Evolutionary conservation across 2,797 vertebrate genomes (phyloP).

Genomic region (Smutsia gigantea): DNA sequence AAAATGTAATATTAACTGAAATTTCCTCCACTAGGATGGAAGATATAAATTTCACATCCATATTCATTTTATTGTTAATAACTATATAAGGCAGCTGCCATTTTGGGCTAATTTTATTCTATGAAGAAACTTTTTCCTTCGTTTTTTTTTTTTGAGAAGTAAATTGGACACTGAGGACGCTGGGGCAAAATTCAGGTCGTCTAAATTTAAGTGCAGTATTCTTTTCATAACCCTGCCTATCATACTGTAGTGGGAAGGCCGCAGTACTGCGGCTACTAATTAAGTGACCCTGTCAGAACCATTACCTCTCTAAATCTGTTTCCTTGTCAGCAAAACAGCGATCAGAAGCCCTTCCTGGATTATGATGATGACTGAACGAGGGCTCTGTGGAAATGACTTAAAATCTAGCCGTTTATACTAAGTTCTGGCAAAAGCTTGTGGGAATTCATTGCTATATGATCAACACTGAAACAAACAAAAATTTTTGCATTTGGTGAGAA

Average conservation of each 20-base stretch:
- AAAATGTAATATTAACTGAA: slow-evolving; percentile 12
- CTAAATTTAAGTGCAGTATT: background rate
- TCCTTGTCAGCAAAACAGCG: slow-evolving; percentile 54
- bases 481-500: background rate
- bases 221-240: background rate
- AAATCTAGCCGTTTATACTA: slow-evolving; percentile 30
- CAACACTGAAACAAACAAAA: background rate
- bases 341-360: background rate
- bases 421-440: slow-evolving; percentile 38
- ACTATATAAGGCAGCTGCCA: background rate
- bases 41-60: background rate
- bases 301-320: slow-evolving; percentile 14
- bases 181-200: background rate
- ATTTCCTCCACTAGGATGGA: background rate
- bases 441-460: slow-evolving; percentile 1
- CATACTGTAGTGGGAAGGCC: background rate
- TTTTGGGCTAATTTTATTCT: background rate
- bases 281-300: slow-evolving; percentile 29
- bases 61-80: background rate
- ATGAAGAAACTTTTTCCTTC: background rate
- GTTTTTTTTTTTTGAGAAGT: background rate
- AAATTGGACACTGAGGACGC: background rate
- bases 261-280: slow-evolving; percentile 19
- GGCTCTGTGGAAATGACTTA: slow-evolving; percentile 28
- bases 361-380: slow-evolving; percentile 27